Evolutionary conservation across 2,113 vertebrate genomes (phyloP).

Genomic region (Empidonax traillii): DNA sequence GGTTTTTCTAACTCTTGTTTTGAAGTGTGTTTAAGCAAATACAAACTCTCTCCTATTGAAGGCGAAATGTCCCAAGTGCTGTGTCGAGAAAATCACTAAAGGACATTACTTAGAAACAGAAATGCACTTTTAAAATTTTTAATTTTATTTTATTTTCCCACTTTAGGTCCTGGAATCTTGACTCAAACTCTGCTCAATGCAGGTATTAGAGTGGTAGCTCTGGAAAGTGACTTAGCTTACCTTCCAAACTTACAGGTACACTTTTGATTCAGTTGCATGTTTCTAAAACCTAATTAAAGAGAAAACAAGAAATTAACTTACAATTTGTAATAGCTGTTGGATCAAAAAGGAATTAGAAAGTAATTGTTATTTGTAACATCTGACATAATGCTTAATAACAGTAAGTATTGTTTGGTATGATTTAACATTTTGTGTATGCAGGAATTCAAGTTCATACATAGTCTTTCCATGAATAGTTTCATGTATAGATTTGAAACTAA

Average conservation of each 20-base stretch:
- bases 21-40: background rate
- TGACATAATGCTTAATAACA: background rate
- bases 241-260: constrained; percentile 83
- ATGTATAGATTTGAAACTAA: background rate
- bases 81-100: background rate
- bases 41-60: background rate
- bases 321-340: background rate
- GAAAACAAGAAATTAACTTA: background rate
- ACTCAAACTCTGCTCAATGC: constrained; percentile 84
- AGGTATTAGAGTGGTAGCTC: constrained; percentile 83
- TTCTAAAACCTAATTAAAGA: background rate
- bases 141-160: background rate
- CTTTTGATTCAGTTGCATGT: background rate
- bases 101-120: background rate
- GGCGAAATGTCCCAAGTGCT: background rate
- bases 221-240: constrained; percentile 82
- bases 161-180: constrained; percentile 87
- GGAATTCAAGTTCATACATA: background rate
- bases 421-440: background rate
- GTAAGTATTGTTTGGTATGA: background rate
- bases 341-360: background rate
- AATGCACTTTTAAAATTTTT: background rate
- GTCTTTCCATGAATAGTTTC: background rate
- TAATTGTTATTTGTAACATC: background rate
- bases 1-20: background rate